phyloP scores from a whole-genome alignment of 92 coral and sea anemone species.

The Phymanthus crucifer region DNA sequence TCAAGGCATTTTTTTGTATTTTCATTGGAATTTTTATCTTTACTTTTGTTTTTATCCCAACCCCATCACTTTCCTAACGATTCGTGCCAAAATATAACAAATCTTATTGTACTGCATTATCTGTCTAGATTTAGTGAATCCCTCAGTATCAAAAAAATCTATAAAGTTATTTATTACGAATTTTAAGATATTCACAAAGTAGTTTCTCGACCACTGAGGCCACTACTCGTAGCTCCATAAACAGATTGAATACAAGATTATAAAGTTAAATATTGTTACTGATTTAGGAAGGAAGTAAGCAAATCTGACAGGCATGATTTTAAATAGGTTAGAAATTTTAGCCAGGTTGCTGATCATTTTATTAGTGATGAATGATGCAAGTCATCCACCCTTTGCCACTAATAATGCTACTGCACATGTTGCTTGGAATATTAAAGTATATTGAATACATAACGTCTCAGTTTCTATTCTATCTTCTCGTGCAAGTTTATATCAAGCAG shows the following conservation, averaged over 20 bases:
- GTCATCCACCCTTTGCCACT: not conserved
- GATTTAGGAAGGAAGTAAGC: not conserved
- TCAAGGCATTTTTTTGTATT: no score
- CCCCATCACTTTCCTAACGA: no score
- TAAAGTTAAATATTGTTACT: not conserved
- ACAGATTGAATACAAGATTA: not conserved
- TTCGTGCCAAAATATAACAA: not conserved
- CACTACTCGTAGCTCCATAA: not conserved
- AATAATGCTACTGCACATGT: not conserved
- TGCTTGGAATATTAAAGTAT: not conserved
- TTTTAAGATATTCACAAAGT: not conserved
- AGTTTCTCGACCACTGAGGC: not conserved
- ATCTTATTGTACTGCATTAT: not conserved
- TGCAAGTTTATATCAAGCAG: no score
- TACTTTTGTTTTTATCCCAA: no score
- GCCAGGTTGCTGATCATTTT: no score
- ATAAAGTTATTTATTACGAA: slow-evolving; percentile 1
- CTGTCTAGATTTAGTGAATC: not conserved
- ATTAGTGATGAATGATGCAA: not conserved
- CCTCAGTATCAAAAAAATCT: not conserved
- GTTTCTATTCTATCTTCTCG: not conserved
- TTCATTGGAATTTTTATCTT: no score
- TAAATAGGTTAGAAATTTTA: no score
- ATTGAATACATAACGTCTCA: not conserved
- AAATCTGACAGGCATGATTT: not conserved